Base-by-base conservation (phyloP, 1,140 invertebrate genomes). In the Philotrypesis tridentata region DNA sequence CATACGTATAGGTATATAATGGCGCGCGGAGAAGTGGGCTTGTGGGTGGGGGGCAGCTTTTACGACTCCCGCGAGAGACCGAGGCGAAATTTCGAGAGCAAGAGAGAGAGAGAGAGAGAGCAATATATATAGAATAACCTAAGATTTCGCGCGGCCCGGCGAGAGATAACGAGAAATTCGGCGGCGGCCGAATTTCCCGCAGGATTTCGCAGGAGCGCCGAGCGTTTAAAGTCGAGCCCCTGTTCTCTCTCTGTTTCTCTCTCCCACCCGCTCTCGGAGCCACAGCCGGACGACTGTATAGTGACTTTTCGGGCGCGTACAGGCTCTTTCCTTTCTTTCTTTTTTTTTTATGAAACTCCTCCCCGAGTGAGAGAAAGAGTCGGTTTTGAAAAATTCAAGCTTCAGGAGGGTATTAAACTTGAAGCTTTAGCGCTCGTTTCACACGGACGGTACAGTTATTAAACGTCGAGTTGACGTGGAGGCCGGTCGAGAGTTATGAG, bases 121-220 rank as follows among this genome's bases (percentile, higher is more conserved):
- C n/a, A n/a, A n/a, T n/a, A n/a, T n/a, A n/a, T n/a, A n/a, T n/a
- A n/a, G n/a, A 84, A 82, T 83, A 84, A 84, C 84, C 74, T 85
- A 86, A 88, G 86, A 88, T 88, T 86, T 86, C 85, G 48, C 21
- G 48, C 48, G 48, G 48, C 48, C 48, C n/a, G 21, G 48, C 48
- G 48, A 85, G 76, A 78, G 83, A 85, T 86, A 88, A 87, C 86
- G 85, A 87, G 85, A 88, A 87, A 87, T 84, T 88, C 84, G 84
- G 76, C 80, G 80, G 77, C 78, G 61, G 76, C 84, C 84, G 85
- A 86, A 87, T 87, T 88, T 87, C 85, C 87, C 85, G 86, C 73
- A 85, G 86, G 87, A 87, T 77, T 85, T 86, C 67, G 27, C 67
- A 17, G 48, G 21, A 55, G 17, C 21, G 67, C 31, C 67, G 31